Evolutionary conservation across 1,140 invertebrate species (phyloP).

Genomic region (Meloidogyne exigua): DNA sequence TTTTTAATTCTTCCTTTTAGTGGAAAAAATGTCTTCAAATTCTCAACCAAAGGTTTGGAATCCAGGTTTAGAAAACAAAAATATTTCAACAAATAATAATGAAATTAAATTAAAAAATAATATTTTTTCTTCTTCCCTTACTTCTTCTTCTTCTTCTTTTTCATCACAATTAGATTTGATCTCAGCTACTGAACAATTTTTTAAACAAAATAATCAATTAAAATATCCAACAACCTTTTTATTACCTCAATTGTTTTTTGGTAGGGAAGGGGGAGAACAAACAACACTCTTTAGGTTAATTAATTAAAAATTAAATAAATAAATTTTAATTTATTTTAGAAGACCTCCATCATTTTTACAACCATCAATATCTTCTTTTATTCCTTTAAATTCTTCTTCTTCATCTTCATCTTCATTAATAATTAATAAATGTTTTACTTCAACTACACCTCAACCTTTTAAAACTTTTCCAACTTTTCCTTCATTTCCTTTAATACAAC

Average conservation of each 20-base stretch:
- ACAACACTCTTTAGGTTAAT: neutral
- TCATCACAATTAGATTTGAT: neutral
- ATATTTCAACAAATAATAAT: neutral
- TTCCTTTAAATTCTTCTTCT: neutral
- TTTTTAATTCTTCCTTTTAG: neutral
- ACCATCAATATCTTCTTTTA: too few species aligned
- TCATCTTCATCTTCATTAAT: too few species aligned
- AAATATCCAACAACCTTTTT: neutral
- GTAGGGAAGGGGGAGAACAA: neutral
- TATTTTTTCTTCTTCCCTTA: neutral
- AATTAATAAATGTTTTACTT: too few species aligned
- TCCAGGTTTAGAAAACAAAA: neutral
- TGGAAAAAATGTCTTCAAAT: neutral
- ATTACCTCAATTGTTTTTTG: neutral
- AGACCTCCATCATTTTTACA: neutral
- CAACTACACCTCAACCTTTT: neutral
- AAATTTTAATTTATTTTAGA: neutral
- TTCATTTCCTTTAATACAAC: too few species aligned
- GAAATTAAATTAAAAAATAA: neutral
- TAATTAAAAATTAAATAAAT: neutral
- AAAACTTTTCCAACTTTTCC: neutral
- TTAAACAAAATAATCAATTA: constrained; percentile 3
- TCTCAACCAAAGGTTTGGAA: neutral
- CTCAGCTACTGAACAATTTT: neutral
- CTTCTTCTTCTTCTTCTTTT: neutral